A percentile compares a stretch with the other conserved stretches of the same genome.
phyloP scores from a whole-genome alignment of 2,113 vertebrate species.

The Empidonax traillii region DNA sequence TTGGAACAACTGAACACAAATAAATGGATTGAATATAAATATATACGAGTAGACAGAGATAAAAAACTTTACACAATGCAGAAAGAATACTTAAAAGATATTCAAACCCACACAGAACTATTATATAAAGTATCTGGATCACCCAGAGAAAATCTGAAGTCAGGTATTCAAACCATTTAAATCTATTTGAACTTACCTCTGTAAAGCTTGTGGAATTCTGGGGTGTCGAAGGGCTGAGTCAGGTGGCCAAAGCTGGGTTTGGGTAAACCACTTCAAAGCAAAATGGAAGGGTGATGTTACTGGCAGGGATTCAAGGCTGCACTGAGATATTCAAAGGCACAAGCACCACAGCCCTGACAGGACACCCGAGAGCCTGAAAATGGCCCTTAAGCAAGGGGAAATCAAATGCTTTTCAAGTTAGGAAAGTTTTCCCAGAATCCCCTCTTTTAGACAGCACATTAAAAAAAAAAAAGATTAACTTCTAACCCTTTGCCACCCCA shows the following conservation, averaged over 20 bases:
- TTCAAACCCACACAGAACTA: background rate
- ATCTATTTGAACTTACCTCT: conserved; percentile 78
- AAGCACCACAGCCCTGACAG: background rate
- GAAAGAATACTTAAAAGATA: background rate
- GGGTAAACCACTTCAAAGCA: conserved; percentile 79
- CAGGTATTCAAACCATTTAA: background rate
- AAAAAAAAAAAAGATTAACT: background rate
- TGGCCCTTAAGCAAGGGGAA: background rate
- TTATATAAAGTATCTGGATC: background rate
- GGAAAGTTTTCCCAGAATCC: background rate
- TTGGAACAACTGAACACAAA: conserved; percentile 87
- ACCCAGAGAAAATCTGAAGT: background rate
- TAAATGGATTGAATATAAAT: background rate
- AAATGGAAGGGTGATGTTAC: conserved; percentile 35
- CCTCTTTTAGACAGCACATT: background rate
- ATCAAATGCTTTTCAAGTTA: background rate
- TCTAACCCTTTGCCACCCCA: background rate
- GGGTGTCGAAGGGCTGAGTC: conserved; percentile 90
- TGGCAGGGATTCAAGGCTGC: background rate
- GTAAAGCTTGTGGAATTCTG: conserved; percentile 92
- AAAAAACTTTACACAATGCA: background rate
- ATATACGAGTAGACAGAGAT: background rate
- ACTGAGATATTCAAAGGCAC: background rate
- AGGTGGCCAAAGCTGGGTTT: conserved; percentile 85
- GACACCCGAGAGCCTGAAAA: background rate